Evolutionary conservation across 2,113 vertebrate species (phyloP).

Genomic region (Thunnus thynnus): DNA sequence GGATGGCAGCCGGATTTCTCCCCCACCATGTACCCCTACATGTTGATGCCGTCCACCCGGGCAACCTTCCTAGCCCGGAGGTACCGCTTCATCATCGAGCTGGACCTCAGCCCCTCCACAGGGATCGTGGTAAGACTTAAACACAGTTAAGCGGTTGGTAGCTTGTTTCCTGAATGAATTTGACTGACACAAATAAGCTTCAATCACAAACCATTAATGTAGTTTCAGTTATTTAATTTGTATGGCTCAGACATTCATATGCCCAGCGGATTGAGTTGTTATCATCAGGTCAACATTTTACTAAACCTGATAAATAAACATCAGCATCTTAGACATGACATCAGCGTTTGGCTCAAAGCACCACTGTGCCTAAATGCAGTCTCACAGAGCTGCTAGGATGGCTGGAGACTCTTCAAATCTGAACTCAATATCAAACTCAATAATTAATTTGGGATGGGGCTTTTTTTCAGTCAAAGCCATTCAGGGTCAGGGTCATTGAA

Average conservation of each 20-base stretch:
- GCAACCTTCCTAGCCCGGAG: conserved; percentile 95
- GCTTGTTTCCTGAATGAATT: not conserved
- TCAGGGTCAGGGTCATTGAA: no score
- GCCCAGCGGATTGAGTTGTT: not conserved
- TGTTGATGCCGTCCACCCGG: conserved; percentile 92
- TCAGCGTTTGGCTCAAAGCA: no score
- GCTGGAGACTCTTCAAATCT: no score
- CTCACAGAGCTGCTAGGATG: no score
- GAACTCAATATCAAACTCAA: no score
- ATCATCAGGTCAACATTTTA: no score
- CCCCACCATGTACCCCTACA: conserved; percentile 84
- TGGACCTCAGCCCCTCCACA: conserved; percentile 98
- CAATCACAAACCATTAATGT: not conserved
- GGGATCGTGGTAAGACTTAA: conserved; percentile 93
- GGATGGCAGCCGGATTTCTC: conserved; percentile 92
- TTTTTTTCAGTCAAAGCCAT: no score
- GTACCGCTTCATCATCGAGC: conserved; percentile 97
- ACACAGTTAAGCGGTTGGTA: not conserved
- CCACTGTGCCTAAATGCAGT: no score
- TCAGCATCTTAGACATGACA: no score
- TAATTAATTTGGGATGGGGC: no score
- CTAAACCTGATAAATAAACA: no score
- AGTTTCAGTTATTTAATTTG: not conserved
- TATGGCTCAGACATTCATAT: not conserved
- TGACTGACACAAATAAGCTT: not conserved